phyloP scores from a whole-genome alignment of 2,113 vertebrate genomes.

The Petaurus breviceps region DNA sequence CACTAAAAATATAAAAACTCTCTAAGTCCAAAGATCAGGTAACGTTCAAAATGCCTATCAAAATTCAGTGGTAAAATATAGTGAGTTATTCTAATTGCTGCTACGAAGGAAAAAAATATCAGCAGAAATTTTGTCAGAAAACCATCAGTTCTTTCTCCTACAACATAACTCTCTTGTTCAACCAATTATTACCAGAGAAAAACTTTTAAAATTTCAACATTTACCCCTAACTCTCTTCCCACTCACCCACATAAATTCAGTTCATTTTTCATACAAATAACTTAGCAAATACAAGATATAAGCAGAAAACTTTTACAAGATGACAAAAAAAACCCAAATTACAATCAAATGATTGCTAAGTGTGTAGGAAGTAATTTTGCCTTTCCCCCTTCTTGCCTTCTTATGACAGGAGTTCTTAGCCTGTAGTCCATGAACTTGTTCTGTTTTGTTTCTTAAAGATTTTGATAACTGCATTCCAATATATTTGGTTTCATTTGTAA shows the following conservation, averaged over 20 bases:
- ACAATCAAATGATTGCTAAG: neutral
- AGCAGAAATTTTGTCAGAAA: constrained; percentile 29
- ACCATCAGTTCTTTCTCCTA: constrained; percentile 2
- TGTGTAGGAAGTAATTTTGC: neutral
- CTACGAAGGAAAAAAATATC: constrained; percentile 17
- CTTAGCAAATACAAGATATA: neutral
- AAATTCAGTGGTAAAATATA: constrained; percentile 17
- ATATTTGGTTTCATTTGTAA: neutral
- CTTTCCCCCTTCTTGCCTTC: constrained; percentile 37
- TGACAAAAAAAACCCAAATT: constrained; percentile 8
- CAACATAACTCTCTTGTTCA: neutral
- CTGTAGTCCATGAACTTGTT: neutral
- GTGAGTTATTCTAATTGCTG: constrained; percentile 6
- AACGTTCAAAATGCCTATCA: neutral
- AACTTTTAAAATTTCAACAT: constrained; percentile 16
- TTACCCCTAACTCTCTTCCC: neutral
- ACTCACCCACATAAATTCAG: neutral
- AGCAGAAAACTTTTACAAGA: constrained; percentile 23
- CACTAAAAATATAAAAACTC: constrained; percentile 13
- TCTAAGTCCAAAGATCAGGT: neutral
- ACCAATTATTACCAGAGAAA: neutral
- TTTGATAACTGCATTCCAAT: neutral
- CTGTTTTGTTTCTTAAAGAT: neutral
- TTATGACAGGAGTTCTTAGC: neutral
- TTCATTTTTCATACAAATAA: constrained; percentile 9